Conservation (phyloP, 2,888 invertebrate genomes). For the Lochmaea crataegi region DNA sequence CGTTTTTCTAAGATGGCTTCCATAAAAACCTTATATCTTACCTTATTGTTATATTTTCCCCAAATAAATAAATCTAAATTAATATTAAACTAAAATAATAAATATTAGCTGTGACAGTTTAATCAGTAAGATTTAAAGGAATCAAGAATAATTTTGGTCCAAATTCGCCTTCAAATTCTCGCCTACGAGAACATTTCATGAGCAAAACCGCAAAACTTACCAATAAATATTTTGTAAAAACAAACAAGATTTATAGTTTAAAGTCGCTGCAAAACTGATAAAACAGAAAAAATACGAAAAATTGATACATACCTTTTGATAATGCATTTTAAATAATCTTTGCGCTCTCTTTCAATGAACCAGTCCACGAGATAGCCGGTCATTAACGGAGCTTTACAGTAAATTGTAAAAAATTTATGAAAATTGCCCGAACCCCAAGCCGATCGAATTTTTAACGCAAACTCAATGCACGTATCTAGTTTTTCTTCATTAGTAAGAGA, state of each 20-base stretch:
- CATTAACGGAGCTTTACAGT: constrained; percentile 92
- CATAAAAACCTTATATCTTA: too few species aligned
- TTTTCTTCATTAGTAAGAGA: constrained; percentile 82
- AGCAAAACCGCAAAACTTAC: neutral
- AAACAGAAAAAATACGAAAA: neutral
- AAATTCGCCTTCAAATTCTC: too few species aligned
- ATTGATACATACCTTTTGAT: constrained; percentile 94
- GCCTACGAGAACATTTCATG: neutral
- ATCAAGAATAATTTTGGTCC: too few species aligned
- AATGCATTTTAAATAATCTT: constrained; percentile 89
- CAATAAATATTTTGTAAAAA: neutral
- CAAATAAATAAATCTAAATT: too few species aligned
- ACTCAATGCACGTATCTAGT: constrained; percentile 82
- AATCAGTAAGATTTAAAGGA: too few species aligned
- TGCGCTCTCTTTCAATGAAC: constrained; percentile 96
- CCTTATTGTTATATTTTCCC: too few species aligned
- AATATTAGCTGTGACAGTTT: too few species aligned
- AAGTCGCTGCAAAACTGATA: neutral
- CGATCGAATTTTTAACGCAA: constrained; percentile 88
- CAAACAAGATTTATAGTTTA: neutral
- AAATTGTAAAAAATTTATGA: constrained; percentile 92
- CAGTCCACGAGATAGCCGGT: constrained; percentile 97
- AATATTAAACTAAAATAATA: too few species aligned
- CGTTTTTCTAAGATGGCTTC: too few species aligned
- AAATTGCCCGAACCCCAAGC: constrained; percentile 96